Base-by-base conservation (phyloP, 2,113 vertebrate genomes). In the Gyps fulvus region DNA sequence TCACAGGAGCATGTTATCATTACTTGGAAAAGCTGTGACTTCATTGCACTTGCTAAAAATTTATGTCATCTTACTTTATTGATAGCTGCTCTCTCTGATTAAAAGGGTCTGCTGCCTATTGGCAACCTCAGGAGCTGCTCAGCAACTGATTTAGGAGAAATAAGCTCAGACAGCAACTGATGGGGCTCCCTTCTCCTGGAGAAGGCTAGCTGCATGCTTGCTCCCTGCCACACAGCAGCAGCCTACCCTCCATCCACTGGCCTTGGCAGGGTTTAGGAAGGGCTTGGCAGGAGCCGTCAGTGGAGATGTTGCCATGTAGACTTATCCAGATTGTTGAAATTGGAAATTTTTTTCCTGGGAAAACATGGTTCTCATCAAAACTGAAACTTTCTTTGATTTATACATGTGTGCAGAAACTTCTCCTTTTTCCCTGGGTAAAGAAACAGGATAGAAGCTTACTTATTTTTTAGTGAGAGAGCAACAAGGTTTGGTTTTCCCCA, bases 181-280 rank as follows among this genome's bases (percentile, higher is more conserved):
- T 42, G 57, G 34, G 32, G 23, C 7, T 93, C 16, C 45, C 16
- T 40, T 13, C 32, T 62, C 16, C 55, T 9, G 2, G 12, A 25
- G 16, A 61, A 47, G 15, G 15, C 23, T 45, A 4, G 2, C 2
- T 42, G 22, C 9, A 10, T 6, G 16, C 43, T 45, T 2, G 1
- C 12, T 62, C 65, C 14, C 4, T 13, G 13, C 16, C 11, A 1
- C 13, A 2, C 13, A 31, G 47, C 40, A 40, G 47, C 45, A 87
- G 42, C 61, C 22, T 32, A 16, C 21, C 42, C 38, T 87, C 16
- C 8, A 1, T 31, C 14, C 7, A 0, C 45, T 32, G 32, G 14
- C 32, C 47, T 50, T 20, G 29, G 38, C 18, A 17, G 52, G 10
- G 29, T 36, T 29, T 32, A 57, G 73, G 42, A 38, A 52, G 22